A percentile compares a stretch with the other conserved stretches of the same genome.
Evolutionary conservation across 2,888 invertebrate species (phyloP).

Genomic region (Drosophila mimica): DNA sequence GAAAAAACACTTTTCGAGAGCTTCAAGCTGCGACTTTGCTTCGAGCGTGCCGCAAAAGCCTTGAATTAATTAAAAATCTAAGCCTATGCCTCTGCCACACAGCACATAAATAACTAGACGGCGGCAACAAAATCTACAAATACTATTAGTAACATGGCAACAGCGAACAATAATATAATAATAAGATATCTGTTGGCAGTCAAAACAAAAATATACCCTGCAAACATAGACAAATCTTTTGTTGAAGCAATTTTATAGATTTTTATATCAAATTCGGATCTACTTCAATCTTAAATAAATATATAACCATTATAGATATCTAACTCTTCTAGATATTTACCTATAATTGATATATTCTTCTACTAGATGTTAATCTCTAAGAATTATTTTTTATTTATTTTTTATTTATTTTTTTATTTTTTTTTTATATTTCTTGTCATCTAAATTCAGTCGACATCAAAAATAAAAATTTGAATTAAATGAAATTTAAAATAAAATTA

Average conservation of each 20-base stretch:
- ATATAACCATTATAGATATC: not conserved
- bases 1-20: slow-evolving; percentile 38
- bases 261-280: not conserved
- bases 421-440: no score
- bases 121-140: slow-evolving; percentile 20
- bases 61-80: slow-evolving; percentile 81
- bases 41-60: slow-evolving; percentile 69
- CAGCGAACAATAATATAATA: slow-evolving; percentile 25
- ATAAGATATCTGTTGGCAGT: slow-evolving; percentile 18
- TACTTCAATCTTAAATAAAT: not conserved
- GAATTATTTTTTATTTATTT: not conserved
- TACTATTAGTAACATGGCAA: slow-evolving; percentile 37
- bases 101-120: slow-evolving; percentile 69
- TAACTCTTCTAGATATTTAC: not conserved
- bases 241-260: not conserved
- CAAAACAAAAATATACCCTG: slow-evolving; percentile 29
- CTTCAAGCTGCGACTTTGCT: slow-evolving; percentile 10
- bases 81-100: slow-evolving; percentile 67
- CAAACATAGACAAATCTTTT: not conserved
- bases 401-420: no score
- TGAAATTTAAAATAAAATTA: no score
- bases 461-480: no score
- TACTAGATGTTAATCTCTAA: no score
- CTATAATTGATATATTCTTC: no score
- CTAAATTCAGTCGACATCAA: no score